These are phyloP conservation scores for Dynastes grantii DNA, from an alignment of 2,888 invertebrate genomes.

Conservation along the genomic window DNA sequence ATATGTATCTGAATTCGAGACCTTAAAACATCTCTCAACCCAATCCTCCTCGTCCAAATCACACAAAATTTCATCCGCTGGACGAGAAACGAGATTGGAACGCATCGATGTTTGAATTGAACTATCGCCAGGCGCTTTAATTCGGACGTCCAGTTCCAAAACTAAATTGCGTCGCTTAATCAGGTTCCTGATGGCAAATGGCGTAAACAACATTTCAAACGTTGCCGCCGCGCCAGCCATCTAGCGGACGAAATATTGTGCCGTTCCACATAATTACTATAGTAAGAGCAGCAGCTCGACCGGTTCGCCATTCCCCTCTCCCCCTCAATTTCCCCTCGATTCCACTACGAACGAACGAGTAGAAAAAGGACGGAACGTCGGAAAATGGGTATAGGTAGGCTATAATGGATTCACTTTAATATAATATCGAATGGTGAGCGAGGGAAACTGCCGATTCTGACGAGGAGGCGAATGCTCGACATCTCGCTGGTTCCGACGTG, in stretches of 20 bases:
- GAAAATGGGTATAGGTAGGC: neutral
- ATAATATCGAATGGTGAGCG: slow-evolving; percentile 52
- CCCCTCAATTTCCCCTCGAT: no score
- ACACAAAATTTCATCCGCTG: no score
- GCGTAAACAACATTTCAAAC: slow-evolving; percentile 32
- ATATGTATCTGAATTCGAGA: no score
- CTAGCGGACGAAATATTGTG: slow-evolving; percentile 7
- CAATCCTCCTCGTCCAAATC: no score
- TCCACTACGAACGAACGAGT: no score
- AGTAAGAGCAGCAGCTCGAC: neutral
- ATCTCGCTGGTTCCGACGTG: slow-evolving; percentile 48
- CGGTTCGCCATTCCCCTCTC: neutral
- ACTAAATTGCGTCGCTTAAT: slow-evolving; percentile 29
- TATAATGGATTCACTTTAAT: slow-evolving; percentile 53
- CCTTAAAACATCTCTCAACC: no score
- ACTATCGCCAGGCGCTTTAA: neutral
- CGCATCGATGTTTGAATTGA: no score
- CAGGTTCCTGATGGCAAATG: slow-evolving; percentile 35
- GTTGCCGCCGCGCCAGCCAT: slow-evolving; percentile 8
- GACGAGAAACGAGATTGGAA: no score
- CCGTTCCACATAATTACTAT: slow-evolving; percentile 41
- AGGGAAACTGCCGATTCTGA: slow-evolving; percentile 49
- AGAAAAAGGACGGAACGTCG: no score
- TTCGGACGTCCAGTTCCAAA: neutral
- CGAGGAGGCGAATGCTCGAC: no score